A percentile compares a stretch with the other conserved stretches of the same genome.
phyloP scores from a whole-genome alignment of 2,113 vertebrate genomes.

The Catharus fuscescens region DNA sequence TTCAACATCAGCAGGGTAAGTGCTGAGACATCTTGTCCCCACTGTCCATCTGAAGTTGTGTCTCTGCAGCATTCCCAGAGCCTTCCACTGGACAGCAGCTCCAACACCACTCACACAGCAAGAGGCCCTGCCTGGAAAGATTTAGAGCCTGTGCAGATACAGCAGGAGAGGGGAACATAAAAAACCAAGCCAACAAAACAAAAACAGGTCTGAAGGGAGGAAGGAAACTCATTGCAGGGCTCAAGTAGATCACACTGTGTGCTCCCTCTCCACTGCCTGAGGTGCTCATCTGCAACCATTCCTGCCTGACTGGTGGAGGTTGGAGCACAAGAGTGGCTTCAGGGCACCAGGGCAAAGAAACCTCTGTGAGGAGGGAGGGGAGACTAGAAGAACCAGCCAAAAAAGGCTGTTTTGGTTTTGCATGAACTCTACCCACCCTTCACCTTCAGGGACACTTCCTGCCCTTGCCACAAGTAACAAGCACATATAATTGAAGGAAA shows the following conservation, averaged over 20 bases:
- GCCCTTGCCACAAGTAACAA: constrained; percentile 10
- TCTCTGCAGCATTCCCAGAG: neutral
- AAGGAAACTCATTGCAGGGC: neutral
- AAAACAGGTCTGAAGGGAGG: neutral
- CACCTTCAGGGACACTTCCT: constrained; percentile 26
- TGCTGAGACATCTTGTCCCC: neutral
- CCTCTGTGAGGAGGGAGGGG: accelerated
- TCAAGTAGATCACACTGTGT: neutral
- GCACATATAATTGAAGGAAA: constrained; percentile 50
- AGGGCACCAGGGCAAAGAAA: neutral
- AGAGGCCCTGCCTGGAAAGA: neutral
- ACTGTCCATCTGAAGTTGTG: accelerated
- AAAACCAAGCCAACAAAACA: neutral
- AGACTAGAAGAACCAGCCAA: neutral
- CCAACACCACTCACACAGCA: neutral
- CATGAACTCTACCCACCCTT: constrained; percentile 15
- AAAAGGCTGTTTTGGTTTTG: neutral
- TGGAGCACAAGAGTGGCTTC: neutral
- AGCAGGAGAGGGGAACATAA: neutral
- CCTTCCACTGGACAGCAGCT: neutral
- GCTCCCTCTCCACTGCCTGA: neutral
- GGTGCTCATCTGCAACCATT: neutral
- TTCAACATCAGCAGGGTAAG: accelerated
- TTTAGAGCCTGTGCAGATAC: neutral
- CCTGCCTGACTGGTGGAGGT: neutral